These are phyloP conservation scores for Ormyrus pomaceus DNA, from an alignment of 2,888 invertebrate genomes.

Conservation along the genomic window DNA sequence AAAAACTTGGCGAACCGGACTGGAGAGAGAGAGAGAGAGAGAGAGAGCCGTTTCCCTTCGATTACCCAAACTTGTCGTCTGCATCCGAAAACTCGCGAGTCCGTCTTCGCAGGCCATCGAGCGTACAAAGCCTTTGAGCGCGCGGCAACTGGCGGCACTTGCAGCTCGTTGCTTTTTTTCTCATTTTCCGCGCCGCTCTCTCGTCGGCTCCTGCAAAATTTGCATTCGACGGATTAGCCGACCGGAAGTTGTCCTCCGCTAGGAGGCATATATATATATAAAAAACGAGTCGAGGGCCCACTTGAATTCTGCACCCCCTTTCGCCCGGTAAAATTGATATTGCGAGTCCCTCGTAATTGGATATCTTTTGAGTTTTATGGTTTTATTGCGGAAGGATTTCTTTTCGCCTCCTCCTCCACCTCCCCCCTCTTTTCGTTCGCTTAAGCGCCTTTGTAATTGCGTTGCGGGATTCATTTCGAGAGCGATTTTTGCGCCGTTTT, in stretches of 20 bases:
- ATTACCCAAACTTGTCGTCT: neutral
- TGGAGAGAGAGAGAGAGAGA: neutral
- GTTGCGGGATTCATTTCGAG: neutral
- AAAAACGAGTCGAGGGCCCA: neutral
- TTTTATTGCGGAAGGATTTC: slow-evolving; percentile 30
- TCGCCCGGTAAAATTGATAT: neutral
- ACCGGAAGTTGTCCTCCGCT: slow-evolving; percentile 3
- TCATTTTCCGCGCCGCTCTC: too few relatives aligned
- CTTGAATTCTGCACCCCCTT: slow-evolving; percentile 11
- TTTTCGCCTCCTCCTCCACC: neutral
- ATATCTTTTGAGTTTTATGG: slow-evolving; percentile 42
- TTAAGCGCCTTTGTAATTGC: too few relatives aligned
- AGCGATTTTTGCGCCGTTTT: neutral
- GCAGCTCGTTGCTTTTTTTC: too few relatives aligned
- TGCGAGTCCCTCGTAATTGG: slow-evolving; percentile 14
- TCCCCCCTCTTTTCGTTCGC: too few relatives aligned
- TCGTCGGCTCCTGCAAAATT: neutral
- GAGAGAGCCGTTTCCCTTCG: neutral
- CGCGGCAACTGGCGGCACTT: too few relatives aligned
- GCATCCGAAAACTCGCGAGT: neutral
- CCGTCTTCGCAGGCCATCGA: neutral
- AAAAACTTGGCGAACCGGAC: neutral
- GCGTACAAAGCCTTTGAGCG: neutral
- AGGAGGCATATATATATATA: neutral
- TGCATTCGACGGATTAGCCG: slow-evolving; percentile 1